phyloP scores from a whole-genome alignment of 1,140 invertebrate species.

The Dolichoris vasculosae region DNA sequence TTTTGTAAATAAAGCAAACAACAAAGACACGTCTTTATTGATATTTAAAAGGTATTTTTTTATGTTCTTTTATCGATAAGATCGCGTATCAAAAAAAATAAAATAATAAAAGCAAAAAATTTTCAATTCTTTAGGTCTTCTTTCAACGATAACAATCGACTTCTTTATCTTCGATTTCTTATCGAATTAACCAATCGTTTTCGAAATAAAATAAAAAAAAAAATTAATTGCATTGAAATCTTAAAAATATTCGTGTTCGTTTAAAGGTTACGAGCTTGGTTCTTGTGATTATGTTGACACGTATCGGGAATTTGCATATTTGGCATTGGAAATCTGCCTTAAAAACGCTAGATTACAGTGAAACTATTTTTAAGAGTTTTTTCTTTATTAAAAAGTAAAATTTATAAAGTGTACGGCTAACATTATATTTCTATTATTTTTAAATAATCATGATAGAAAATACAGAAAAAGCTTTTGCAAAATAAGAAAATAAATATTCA shows the following conservation, averaged over 20 bases:
- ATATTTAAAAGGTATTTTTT: neutral
- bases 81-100: no score
- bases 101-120: no score
- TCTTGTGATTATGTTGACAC: neutral
- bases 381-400: neutral
- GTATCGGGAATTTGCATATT: neutral
- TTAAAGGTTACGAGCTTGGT: neutral
- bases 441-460: neutral
- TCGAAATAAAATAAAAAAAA: neutral
- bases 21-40: neutral
- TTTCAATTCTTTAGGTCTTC: neutral
- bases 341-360: slow-evolving; percentile 4
- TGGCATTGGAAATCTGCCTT: slow-evolving; percentile 37
- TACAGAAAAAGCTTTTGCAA: slow-evolving; percentile 12
- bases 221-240: neutral
- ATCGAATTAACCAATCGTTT: neutral
- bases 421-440: no score
- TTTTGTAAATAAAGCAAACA: neutral
- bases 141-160: neutral
- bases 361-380: neutral
- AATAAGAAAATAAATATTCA: slow-evolving; percentile 3
- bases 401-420: no score
- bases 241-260: slow-evolving; percentile 10
- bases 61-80: no score
- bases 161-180: neutral